Conservation (phyloP, 2,113 vertebrate genomes). For the Peromyscus maniculatus region DNA sequence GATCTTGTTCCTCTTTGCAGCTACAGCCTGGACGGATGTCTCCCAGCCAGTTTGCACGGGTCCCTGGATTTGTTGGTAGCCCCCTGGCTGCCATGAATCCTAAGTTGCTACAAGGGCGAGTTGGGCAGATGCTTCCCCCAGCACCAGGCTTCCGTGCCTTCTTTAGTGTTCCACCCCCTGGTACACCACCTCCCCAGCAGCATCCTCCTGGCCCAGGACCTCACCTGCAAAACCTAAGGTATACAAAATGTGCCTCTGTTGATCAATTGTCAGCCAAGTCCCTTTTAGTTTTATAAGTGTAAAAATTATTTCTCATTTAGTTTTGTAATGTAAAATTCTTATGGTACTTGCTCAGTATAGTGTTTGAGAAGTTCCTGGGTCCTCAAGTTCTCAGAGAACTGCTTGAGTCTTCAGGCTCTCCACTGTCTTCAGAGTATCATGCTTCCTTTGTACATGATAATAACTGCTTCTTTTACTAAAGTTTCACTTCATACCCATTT, state of each 20-base stretch:
- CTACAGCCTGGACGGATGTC: slow-evolving; percentile 88
- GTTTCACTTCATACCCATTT: not conserved
- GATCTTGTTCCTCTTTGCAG: slow-evolving; percentile 24
- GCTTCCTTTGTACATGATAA: not conserved
- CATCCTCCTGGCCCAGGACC: slow-evolving; percentile 85
- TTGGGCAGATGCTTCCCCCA: slow-evolving; percentile 89
- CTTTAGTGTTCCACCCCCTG: slow-evolving; percentile 90
- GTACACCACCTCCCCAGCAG: slow-evolving; percentile 87
- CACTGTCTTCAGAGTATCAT: not conserved
- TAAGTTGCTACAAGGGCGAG: slow-evolving; percentile 89
- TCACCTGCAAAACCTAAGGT: slow-evolving; percentile 89
- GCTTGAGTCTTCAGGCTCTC: not conserved
- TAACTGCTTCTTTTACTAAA: not conserved
- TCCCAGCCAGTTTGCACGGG: slow-evolving; percentile 87
- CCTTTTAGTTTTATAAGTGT: not conserved
- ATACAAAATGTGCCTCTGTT: not conserved
- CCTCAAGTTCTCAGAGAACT: not conserved
- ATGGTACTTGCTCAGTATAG: not conserved
- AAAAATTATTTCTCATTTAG: not conserved
- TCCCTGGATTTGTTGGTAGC: slow-evolving; percentile 87
- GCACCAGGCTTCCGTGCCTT: slow-evolving; percentile 92
- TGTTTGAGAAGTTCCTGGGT: slow-evolving; percentile 10
- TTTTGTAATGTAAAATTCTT: not conserved
- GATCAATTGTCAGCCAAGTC: not conserved
- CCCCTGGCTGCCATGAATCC: slow-evolving; percentile 89